Evolutionary conservation across 2,888 invertebrate species (phyloP), one percentile per base, ranked within the genome.

Genomic region (Trissoscelio sp.): DNA sequence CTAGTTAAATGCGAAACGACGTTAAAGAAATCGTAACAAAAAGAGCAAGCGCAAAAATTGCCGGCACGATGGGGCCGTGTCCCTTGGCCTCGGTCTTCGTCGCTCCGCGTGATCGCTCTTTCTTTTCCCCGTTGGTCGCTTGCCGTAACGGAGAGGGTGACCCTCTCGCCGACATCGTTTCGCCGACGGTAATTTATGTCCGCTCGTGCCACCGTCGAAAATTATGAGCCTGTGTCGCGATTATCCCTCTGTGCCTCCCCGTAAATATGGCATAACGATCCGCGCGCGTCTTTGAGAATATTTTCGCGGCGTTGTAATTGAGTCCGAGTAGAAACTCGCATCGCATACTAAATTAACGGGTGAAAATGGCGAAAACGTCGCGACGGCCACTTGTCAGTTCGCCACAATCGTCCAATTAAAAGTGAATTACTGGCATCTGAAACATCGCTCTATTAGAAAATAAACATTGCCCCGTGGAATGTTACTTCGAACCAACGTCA

Each of bases 151-250:
- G 46, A 53, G 62, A 20, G 24, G 73, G 57, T 74, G 79, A 80
- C 64, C 79, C 79, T 69, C 57, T 57, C 39, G 51, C 67, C 69
- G 74, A 73, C 82, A 66, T 72, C 79, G 79, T 70, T 74, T 75
- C 79, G 51, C 62, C 66, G 80, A 67, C 83, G 82, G 83, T 86
- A 85, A 86, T 87, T 87, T 87, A 87, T 84, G 80, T 79, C 62
- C 83, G 83, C 80, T 83, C 85, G 84, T 85, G 85, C 83, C 84
- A 82, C 81, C 85, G 80, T 74, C 84, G 78, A 83, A 87, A 87
- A 85, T 86, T 87, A 86, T 83, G 83, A 85, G 73, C 83, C 84
- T 81, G 67, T 80, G 85, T 84, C 84, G 85, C 84, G 81, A 86
- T 86, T 84, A 83, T 85, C 83, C 85, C 85, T 73, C 73, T 64